Base-by-base conservation (phyloP, 2,113 vertebrate species). In the Eulacestoma nigropectus region DNA sequence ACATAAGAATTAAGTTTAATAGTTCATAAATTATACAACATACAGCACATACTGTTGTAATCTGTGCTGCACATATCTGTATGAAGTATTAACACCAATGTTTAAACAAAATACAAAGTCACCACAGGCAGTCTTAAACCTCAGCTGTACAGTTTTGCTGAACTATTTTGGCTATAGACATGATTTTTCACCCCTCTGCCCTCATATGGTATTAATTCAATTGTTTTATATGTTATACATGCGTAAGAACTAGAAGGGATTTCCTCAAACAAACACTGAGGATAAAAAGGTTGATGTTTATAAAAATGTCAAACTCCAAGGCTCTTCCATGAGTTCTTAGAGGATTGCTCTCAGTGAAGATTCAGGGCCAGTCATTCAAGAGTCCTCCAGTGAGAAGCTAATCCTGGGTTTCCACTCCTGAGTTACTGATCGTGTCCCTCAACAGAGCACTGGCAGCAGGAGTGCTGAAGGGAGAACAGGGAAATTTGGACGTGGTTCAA, bases 191-290 rank as follows among this genome's bases (percentile, higher is more conserved):
- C 88, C 68, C 85, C 42, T 88, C 85, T 85, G 55, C 53, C 82
- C 76, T 93, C 96, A 92, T 92, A 80, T 95, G 96, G 95, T 80
- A 84, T 93, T 90, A 80, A 96, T 96, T 95, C 87, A 55, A 59
- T 94, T 77, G 84, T 93, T 95, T 96, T 91, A 86, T 47, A 35
- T 91, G 82, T 88, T 93, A 44, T 83, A 88, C 56, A 69, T 78
- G 79, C 47, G 0, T 73, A 93, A 93, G 76, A 92, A 72, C 75
- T 84, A 90, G 73, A 78, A 90, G 76, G 90, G 90, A 94, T 96
- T 94, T 96, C 92, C 88, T 92, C 81, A 33, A 76, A 88, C 85
- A 88, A 81, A 93, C 88, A 70, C 22, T n/a, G 76, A 65, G 90
- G 84, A 91, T 93, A 56, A 94, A 84, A 95, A 90, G 88, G 79